Conservation (phyloP, 2,113 vertebrate genomes). For the Otocyon megalotis region DNA sequence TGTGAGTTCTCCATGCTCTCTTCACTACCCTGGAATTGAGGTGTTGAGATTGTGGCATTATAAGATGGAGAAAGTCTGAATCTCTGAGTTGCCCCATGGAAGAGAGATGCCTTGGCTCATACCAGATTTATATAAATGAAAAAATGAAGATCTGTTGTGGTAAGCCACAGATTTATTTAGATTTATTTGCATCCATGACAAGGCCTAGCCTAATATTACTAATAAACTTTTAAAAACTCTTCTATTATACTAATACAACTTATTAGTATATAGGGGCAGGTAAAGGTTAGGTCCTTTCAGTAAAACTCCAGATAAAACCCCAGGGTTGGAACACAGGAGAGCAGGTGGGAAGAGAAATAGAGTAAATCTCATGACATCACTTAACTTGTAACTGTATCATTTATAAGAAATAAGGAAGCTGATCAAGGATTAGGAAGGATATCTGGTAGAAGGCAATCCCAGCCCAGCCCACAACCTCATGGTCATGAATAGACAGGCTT, state of each 20-base stretch:
- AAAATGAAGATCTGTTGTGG: conserved; percentile 13
- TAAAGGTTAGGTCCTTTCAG: conserved; percentile 37
- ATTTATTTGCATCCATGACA: conserved; percentile 55
- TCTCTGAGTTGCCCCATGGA: background rate
- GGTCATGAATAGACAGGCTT: background rate
- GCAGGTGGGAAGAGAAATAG: conserved; percentile 2
- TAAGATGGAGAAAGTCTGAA: conserved; percentile 2
- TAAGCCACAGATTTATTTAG: conserved; percentile 33
- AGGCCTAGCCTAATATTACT: conserved; percentile 50
- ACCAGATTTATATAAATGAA: conserved; percentile 18
- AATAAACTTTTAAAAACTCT: conserved; percentile 52
- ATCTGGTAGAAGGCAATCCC: background rate
- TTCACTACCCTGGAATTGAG: conserved; percentile 47
- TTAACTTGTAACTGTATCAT: conserved; percentile 33
- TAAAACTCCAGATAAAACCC: conserved; percentile 48
- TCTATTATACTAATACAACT: conserved; percentile 35
- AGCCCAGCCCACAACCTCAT: background rate
- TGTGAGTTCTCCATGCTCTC: background rate
- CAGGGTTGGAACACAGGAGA: conserved; percentile 36
- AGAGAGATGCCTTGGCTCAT: background rate
- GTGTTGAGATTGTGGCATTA: background rate
- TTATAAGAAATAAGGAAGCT: conserved; percentile 41
- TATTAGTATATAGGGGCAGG: conserved; percentile 7
- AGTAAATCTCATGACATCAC: conserved; percentile 28
- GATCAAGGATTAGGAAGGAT: conserved; percentile 10